These are phyloP conservation scores for Vidua chalybeata DNA, from an alignment of 2,113 vertebrate species.

Conservation along the genomic window DNA sequence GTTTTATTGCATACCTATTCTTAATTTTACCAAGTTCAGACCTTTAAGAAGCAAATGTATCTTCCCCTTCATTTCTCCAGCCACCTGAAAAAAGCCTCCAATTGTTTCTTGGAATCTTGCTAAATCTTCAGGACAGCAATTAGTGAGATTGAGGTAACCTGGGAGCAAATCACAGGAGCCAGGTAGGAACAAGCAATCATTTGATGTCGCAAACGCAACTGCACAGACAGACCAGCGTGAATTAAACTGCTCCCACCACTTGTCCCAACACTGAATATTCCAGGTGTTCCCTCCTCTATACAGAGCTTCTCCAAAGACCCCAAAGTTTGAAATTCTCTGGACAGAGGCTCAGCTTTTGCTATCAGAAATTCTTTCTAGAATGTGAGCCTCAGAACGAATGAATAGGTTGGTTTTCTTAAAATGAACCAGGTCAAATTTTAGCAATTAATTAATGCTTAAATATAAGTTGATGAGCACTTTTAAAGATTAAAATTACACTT, in stretches of 20 bases:
- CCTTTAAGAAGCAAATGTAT: not conserved
- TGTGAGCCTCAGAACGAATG: not conserved
- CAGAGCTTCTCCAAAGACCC: not conserved
- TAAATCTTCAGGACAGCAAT: not conserved
- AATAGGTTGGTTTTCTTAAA: not conserved
- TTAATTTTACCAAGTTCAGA: not conserved
- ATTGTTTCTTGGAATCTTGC: not conserved
- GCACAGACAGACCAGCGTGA: not conserved
- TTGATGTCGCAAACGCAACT: not conserved
- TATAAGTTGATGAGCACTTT: not conserved
- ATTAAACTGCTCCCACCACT: not conserved
- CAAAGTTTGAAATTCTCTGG: not conserved
- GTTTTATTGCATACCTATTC: not conserved
- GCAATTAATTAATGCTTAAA: not conserved
- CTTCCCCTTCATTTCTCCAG: not conserved
- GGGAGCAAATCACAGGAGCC: not conserved
- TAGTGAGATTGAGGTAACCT: not conserved
- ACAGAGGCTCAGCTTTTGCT: not conserved
- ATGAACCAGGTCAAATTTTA: not conserved
- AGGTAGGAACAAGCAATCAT: not conserved
- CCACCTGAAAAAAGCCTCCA: not conserved
- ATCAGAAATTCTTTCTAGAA: not conserved
- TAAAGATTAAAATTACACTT: not conserved
- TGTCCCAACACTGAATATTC: not conserved
- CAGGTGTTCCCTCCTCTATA: not conserved